Evolutionary conservation across 2,888 invertebrate species (phyloP), one percentile per base, ranked within the genome.

Genomic region (Sceliomorpha sp.): DNA sequence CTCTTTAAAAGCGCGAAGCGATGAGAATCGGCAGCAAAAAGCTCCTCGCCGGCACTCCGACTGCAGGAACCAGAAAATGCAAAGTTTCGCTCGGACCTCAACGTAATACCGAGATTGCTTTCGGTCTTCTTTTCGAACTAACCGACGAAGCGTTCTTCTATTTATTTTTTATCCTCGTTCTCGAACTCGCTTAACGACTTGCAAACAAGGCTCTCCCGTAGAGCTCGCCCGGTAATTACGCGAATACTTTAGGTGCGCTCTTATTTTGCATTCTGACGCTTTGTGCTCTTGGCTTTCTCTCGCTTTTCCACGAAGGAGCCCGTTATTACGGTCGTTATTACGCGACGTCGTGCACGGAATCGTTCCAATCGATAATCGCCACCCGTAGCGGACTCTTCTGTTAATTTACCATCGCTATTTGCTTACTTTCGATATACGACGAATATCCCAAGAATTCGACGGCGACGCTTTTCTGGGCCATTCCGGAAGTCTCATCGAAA

Each of bases 111-210:
- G 64, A 70, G 76, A 79, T 81, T 78, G 74, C 70, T 78, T 78
- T 72, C 66, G 55, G 64, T 73, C 69, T 73, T 53, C 56, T 51
- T 68, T 63, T 69, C 69, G 69, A 59, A 69, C 62, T 63, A 63
- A 69, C 62, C 62, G 56, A 50, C 62, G 56, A 51, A 68, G 68
- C 60, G 68, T 63, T 66, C 62, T 67, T 53, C 58, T 58, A 62
- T 66, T 64, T 70, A 55, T 63, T 50, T 59, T 64, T 67, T 44
- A 64, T 67, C 60, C 39, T 12, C 51, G 53, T 51, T 63, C n/a
- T n/a, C 64, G 67, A 59, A 67, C 55, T 67, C 56, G 68, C 51
- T 77, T 77, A 77, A 80, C 74, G 74, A 78, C 73, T 78, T 72
- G 75, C 78, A 71, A 81, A 74, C 74, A 79, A 77, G 70, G 59